Percentiles rank a stretch among this genome's conserved stretches.
phyloP scores from a whole-genome alignment of 1,140 invertebrate genomes.

The Aphelinus certus region DNA sequence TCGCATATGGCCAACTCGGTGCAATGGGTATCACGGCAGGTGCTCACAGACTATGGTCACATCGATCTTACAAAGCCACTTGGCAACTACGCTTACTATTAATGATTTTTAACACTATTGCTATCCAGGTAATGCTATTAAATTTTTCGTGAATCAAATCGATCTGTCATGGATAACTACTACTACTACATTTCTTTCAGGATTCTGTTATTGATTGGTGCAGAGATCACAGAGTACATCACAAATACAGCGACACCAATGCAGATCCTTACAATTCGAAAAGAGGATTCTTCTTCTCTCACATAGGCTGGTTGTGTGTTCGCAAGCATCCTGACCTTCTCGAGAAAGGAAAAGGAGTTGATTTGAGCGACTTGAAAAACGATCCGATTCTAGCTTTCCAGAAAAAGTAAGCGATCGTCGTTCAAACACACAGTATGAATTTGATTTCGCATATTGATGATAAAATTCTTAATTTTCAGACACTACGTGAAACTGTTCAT shows the following conservation, averaged over 20 bases:
- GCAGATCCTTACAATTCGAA: constrained; percentile 62
- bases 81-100: constrained; percentile 80
- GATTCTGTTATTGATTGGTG: constrained; percentile 76
- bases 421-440: too few species aligned
- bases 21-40: constrained; percentile 86
- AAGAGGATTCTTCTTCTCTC: constrained; percentile 65
- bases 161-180: too few species aligned
- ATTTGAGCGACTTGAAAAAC: constrained; percentile 71
- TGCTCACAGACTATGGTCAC: constrained; percentile 88
- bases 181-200: constrained; percentile 51
- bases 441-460: too few species aligned
- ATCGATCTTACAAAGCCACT: constrained; percentile 86
- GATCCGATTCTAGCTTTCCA: constrained; percentile 76
- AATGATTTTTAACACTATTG: constrained; percentile 78
- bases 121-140: constrained; percentile 75
- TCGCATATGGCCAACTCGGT: constrained; percentile 54
- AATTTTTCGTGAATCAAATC: too few species aligned
- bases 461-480: too few species aligned
- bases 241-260: constrained; percentile 73
- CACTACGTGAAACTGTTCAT: too few species aligned
- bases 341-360: constrained; percentile 70
- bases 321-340: constrained; percentile 75
- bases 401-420: constrained; percentile 60
- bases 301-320: constrained; percentile 78
- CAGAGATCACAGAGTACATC: constrained; percentile 77